These are phyloP conservation scores for Phalacrocorax brasilianus DNA, from an alignment of 2,113 vertebrate species.

Conservation along the genomic window DNA sequence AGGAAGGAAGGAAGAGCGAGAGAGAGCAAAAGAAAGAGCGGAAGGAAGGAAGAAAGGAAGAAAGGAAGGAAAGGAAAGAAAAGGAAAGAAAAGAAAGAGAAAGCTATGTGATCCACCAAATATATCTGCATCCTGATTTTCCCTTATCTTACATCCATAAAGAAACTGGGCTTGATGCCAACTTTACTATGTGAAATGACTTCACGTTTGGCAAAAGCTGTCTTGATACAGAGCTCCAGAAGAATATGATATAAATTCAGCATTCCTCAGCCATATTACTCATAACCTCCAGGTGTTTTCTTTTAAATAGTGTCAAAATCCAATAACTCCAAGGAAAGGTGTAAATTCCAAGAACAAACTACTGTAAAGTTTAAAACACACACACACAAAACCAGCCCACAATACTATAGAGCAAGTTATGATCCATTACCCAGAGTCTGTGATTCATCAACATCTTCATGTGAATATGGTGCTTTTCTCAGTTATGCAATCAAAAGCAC, in stretches of 20 bases:
- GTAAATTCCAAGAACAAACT: background rate
- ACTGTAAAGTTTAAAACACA: background rate
- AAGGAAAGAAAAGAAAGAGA: background rate
- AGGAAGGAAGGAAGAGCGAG: too few species aligned
- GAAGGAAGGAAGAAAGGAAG: too few species aligned
- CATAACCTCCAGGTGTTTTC: background rate
- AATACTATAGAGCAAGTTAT: background rate
- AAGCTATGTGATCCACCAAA: background rate
- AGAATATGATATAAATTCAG: background rate
- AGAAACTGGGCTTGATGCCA: constrained; percentile 1
- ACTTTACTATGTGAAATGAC: background rate
- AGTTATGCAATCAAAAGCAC: background rate
- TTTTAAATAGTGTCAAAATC: background rate
- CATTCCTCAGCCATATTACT: background rate
- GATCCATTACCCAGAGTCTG: background rate
- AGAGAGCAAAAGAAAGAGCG: too few species aligned
- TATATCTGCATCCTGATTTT: constrained; percentile 3
- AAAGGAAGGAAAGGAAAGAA: too few species aligned
- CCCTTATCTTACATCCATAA: constrained; percentile 11
- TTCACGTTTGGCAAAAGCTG: constrained; percentile 21
- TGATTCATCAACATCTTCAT: background rate
- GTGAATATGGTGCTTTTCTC: background rate
- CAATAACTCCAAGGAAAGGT: background rate
- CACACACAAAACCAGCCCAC: background rate
- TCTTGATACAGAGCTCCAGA: background rate